Conservation (phyloP, 2,797 vertebrate genomes). For the Kryptopterus vitreolus region DNA sequence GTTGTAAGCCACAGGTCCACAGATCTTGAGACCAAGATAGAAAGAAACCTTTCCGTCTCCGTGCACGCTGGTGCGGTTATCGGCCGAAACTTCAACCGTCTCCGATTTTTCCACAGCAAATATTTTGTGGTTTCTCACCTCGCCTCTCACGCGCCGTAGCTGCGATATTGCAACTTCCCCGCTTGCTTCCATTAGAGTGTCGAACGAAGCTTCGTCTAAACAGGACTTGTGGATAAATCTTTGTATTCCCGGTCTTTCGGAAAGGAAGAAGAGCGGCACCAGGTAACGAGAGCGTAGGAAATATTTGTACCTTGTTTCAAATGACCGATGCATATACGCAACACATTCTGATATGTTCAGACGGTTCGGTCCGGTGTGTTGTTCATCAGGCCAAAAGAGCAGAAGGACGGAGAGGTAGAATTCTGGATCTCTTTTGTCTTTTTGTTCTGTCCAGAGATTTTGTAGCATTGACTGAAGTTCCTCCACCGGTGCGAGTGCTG, state of each 20-base stretch:
- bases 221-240: slow-evolving; percentile 25
- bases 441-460: not conserved
- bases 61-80: slow-evolving; percentile 16
- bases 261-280: slow-evolving; percentile 42
- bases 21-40: slow-evolving; percentile 46
- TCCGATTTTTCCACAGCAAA: slow-evolving; percentile 8
- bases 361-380: not conserved
- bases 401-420: slow-evolving; percentile 44
- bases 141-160: slow-evolving; percentile 26
- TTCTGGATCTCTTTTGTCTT: slow-evolving; percentile 27
- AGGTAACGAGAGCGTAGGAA: slow-evolving; percentile 39
- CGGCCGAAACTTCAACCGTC: slow-evolving; percentile 30
- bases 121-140: slow-evolving; percentile 18
- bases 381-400: slow-evolving; percentile 41
- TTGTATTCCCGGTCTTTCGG: not conserved
- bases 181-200: not conserved
- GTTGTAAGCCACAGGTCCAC: slow-evolving; percentile 41
- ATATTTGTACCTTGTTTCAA: slow-evolving; percentile 2
- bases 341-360: slow-evolving; percentile 26
- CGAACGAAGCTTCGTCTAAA: not conserved
- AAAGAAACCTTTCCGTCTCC: slow-evolving; percentile 35
- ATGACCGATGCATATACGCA: slow-evolving; percentile 16
- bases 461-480: slow-evolving; percentile 21
- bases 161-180: not conserved
- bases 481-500: not conserved